Evolutionary conservation across 2,113 vertebrate genomes (phyloP).

Genomic region (Cochlearius cochlearius): DNA sequence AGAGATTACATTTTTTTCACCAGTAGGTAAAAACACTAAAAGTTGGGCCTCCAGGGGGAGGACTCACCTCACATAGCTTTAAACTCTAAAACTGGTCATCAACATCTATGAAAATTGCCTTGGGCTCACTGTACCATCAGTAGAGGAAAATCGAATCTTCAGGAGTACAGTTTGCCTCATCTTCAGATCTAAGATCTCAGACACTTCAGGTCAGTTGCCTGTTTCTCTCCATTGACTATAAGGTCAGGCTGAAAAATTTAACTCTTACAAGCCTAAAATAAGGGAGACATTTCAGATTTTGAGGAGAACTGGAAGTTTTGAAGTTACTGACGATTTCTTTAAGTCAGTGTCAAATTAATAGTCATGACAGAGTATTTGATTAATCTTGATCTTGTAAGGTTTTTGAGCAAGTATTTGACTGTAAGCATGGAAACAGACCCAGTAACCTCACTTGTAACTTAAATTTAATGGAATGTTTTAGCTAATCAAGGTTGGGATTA

Average conservation of each 20-base stretch:
- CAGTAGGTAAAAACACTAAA: background rate
- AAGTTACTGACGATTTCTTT: background rate
- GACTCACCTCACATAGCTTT: rapidly evolving
- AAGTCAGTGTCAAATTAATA: background rate
- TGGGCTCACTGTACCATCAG: background rate
- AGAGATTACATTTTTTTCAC: background rate
- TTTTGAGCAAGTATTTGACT: background rate
- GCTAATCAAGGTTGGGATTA: background rate
- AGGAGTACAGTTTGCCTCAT: background rate
- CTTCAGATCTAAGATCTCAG: background rate
- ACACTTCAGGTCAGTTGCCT: background rate
- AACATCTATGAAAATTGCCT: background rate
- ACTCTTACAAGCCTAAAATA: background rate
- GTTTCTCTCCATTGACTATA: background rate
- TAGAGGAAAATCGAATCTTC: background rate
- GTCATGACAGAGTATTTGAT: background rate
- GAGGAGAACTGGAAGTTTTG: background rate
- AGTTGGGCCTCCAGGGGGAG: background rate
- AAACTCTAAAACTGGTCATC: background rate
- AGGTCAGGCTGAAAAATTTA: background rate
- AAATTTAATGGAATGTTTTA: background rate
- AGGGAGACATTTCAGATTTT: background rate
- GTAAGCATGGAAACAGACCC: background rate
- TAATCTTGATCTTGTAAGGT: background rate
- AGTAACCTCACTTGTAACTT: background rate